Percentiles rank a stretch among this genome's conserved stretches.
These are phyloP conservation scores for Artemisiospiza belli DNA, from an alignment of 2,113 vertebrate genomes.

Conservation along the genomic window DNA sequence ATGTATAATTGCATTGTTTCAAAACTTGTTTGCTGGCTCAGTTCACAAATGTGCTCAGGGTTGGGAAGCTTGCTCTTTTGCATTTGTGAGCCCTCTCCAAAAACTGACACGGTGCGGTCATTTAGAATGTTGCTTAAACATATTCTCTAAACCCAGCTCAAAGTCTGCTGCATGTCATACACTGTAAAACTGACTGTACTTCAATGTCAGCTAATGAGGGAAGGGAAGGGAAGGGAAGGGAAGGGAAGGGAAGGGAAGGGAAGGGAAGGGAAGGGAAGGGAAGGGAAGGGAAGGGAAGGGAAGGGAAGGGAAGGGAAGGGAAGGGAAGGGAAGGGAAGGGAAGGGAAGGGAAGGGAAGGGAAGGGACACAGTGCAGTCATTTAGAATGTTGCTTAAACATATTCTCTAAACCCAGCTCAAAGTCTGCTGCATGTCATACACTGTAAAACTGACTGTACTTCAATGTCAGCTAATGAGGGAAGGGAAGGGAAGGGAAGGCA, in stretches of 20 bases:
- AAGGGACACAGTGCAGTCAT: background rate
- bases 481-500: background rate
- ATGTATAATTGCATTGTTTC: background rate
- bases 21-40: background rate
- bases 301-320: background rate
- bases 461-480: too few relatives aligned
- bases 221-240: background rate
- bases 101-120: background rate
- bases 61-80: background rate
- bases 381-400: background rate
- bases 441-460: too few relatives aligned
- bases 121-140: background rate
- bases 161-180: background rate
- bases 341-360: too few relatives aligned
- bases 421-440: too few relatives aligned
- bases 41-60: background rate
- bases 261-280: background rate
- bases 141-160: background rate
- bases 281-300: background rate
- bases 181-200: background rate
- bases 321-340: background rate
- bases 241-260: background rate
- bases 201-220: background rate
- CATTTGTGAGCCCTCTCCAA: background rate
- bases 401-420: too few relatives aligned